Evolutionary conservation across 1,140 invertebrate species (phyloP), one percentile per base, ranked within the genome.

Genomic region (Condylostylus longicornis): DNA sequence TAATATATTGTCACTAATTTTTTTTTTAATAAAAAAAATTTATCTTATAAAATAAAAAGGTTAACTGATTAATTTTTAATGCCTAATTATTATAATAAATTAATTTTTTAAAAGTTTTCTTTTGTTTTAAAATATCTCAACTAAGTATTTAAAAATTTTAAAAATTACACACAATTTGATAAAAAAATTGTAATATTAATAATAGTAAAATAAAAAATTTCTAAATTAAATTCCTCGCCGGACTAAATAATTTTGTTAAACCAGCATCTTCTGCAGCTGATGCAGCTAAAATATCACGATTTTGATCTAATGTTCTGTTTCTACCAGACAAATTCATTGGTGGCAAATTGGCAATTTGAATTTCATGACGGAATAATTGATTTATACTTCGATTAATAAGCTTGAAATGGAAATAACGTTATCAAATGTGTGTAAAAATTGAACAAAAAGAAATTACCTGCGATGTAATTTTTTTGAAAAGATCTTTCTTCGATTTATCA

Each of bases 401-500:
- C 73, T 83, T 62, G 27, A 65, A 62, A 48, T 54, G 46, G 38
- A 50, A 34, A 34, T 17, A 42, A 4, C 32, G 18, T 20, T 10
- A 14, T 28, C 4, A 28, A 9, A 9, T 12, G n/a, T 9, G 25
- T 31, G 13, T 34, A 32, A 18, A 18, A 6, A 22, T 9, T 17
- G n/a, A 37, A 14, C 12, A 20, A 30, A 12, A 9, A 13, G 35
- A 37, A 14, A 37, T 35, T 23, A 38, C 37, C 31, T 76, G 76
- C 40, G 72, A 72, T 2, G 86, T 84, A 28, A 93, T 72, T 63
- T 86, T 88, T 57, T 83, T 89, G 57, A 91, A 90, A 10, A 85
- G 65, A 54, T 91, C 86, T 48, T 86, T 86, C 56, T 88, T 89
- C 41, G 77, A 78, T 51, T 88, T 88, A 48, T 90, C 86, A 10